Conservation (phyloP, 2,113 vertebrate genomes). For the Paradoxurus hermaphroditus region DNA sequence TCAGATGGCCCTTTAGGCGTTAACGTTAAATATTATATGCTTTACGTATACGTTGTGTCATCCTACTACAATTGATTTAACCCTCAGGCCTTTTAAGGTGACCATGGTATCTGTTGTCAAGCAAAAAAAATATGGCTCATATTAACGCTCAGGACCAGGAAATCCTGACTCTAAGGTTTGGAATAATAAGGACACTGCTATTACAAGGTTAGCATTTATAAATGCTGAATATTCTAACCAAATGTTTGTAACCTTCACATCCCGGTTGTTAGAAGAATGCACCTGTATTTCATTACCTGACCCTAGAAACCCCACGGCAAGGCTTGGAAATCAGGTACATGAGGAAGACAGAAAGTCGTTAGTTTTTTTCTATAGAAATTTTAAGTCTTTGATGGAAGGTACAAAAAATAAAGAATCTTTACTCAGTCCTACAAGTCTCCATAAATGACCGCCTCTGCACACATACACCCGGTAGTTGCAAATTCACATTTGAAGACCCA, state of each 20-base stretch:
- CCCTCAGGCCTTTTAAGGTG: background rate
- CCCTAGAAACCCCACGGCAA: background rate
- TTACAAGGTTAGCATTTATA: background rate
- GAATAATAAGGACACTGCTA: background rate
- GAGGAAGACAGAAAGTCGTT: background rate
- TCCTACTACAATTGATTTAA: slow-evolving; percentile 53
- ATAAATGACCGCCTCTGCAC: background rate
- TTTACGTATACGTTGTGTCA: background rate
- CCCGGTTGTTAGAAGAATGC: background rate
- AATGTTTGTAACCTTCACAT: slow-evolving; percentile 46
- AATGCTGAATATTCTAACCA: slow-evolving; percentile 24
- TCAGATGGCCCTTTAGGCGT: slow-evolving; percentile 32
- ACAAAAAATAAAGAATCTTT: background rate
- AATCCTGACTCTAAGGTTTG: background rate
- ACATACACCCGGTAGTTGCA: background rate
- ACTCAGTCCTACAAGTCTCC: background rate
- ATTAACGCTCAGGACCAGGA: slow-evolving; percentile 35
- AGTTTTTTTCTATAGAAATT: background rate
- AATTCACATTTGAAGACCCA: background rate
- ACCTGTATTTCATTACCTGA: slow-evolving; percentile 52
- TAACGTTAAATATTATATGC: slow-evolving; percentile 44
- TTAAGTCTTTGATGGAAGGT: background rate
- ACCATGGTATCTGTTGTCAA: background rate
- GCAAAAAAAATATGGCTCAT: background rate
- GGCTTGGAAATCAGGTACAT: slow-evolving; percentile 1